phyloP scores from a whole-genome alignment of 2,888 invertebrate species.

The Parnassius smintheus region DNA sequence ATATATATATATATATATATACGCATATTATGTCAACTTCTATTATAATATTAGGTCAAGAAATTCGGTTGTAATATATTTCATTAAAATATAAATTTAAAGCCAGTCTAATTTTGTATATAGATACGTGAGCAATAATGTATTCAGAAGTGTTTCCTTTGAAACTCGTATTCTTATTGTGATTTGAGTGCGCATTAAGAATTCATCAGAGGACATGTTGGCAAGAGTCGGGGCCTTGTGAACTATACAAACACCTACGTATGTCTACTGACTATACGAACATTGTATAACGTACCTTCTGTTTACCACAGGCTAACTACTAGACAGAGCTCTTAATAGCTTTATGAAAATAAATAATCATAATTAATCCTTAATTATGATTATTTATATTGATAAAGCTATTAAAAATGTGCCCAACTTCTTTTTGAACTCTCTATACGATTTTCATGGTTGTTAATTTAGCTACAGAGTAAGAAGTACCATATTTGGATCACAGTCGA shows the following conservation, averaged over 20 bases:
- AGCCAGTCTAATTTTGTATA: slow-evolving; percentile 14
- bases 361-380: too few species aligned
- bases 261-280: slow-evolving; percentile 30
- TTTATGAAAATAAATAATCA: neutral
- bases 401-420: too few species aligned
- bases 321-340: neutral
- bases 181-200: slow-evolving; percentile 65
- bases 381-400: too few species aligned
- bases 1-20: too few species aligned
- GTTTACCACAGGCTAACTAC: slow-evolving; percentile 1
- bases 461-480: too few species aligned
- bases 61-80: neutral
- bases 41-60: too few species aligned
- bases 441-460: too few species aligned
- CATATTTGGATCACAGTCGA: too few species aligned
- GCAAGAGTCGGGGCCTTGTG: slow-evolving; percentile 33
- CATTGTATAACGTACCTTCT: slow-evolving; percentile 24
- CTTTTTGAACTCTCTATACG: too few species aligned
- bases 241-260: slow-evolving; percentile 20
- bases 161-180: slow-evolving; percentile 63
- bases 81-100: slow-evolving; percentile 7
- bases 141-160: slow-evolving; percentile 49
- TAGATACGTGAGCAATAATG: slow-evolving; percentile 23
- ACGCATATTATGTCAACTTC: too few species aligned
- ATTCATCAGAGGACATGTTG: slow-evolving; percentile 61